Evolutionary conservation across 2,113 vertebrate genomes (phyloP).

Genomic region (Brachypteracias leptosomus): DNA sequence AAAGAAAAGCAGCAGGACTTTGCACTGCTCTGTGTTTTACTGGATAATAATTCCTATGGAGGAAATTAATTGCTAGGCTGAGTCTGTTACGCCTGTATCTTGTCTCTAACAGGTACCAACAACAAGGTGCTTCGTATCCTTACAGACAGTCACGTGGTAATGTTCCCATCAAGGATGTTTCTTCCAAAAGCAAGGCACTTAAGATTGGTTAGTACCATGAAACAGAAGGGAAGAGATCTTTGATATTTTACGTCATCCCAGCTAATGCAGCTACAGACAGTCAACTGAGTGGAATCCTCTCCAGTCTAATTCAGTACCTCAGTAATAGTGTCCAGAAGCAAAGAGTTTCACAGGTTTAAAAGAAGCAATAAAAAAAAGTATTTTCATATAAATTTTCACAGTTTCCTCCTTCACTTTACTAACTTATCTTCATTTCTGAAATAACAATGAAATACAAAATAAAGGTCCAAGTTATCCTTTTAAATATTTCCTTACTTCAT

Average conservation of each 20-base stretch:
- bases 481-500: background rate
- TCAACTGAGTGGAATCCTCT: background rate
- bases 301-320: background rate
- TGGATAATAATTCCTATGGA: background rate
- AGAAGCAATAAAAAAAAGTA: no score
- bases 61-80: background rate
- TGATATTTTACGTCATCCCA: background rate
- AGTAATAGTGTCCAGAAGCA: background rate
- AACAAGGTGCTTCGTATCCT: background rate
- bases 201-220: background rate
- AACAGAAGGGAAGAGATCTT: background rate
- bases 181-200: background rate
- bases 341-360: background rate
- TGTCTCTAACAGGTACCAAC: background rate
- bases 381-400: background rate
- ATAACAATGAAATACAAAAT: background rate
- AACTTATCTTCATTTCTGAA: background rate
- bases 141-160: background rate
- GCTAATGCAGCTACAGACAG: background rate
- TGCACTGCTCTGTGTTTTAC: background rate
- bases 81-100: background rate
- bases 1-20: conserved; percentile 25
- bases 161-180: background rate
- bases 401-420: background rate
- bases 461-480: background rate